Percentiles rank a stretch among this genome's conserved stretches.
These are phyloP conservation scores for Cydia pomonella DNA, from an alignment of 1,140 invertebrate species.

Conservation along the genomic window DNA sequence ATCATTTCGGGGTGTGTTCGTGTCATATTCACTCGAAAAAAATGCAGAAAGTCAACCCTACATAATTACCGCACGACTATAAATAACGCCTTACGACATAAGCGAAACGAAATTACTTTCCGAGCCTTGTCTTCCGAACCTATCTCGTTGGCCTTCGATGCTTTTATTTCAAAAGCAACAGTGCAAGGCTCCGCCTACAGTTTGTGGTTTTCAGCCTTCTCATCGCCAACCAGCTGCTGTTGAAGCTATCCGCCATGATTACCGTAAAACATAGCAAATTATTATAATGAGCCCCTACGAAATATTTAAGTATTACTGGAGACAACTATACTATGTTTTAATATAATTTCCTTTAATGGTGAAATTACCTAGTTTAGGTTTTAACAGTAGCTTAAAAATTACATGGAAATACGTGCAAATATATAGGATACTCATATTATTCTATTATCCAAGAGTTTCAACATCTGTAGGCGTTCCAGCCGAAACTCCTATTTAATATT, in stretches of 20 bases:
- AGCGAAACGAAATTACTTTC: conserved; percentile 1
- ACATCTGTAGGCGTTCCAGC: too few relatives aligned
- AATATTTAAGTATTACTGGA: neutral
- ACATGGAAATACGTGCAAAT: too few relatives aligned
- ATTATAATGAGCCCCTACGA: conserved; percentile 49
- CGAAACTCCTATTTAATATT: too few relatives aligned
- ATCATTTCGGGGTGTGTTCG: neutral
- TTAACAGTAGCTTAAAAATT: too few relatives aligned
- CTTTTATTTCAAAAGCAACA: neutral
- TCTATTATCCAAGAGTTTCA: too few relatives aligned
- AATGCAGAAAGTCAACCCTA: neutral
- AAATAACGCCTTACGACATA: neutral
- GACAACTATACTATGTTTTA: neutral
- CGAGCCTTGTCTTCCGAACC: neutral
- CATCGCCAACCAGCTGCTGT: conserved; percentile 63
- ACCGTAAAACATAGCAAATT: conserved; percentile 60
- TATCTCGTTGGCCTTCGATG: conserved; percentile 7
- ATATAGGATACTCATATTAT: too few relatives aligned
- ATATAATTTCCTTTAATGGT: neutral
- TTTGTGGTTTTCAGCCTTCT: conserved; percentile 62
- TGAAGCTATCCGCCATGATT: conserved; percentile 47
- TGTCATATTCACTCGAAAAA: neutral
- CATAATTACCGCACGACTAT: neutral
- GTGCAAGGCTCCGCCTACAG: conserved; percentile 40
- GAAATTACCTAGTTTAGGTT: too few relatives aligned